These are phyloP conservation scores for Emmelina monodactyla DNA, from an alignment of 2,888 invertebrate species.

Conservation along the genomic window DNA sequence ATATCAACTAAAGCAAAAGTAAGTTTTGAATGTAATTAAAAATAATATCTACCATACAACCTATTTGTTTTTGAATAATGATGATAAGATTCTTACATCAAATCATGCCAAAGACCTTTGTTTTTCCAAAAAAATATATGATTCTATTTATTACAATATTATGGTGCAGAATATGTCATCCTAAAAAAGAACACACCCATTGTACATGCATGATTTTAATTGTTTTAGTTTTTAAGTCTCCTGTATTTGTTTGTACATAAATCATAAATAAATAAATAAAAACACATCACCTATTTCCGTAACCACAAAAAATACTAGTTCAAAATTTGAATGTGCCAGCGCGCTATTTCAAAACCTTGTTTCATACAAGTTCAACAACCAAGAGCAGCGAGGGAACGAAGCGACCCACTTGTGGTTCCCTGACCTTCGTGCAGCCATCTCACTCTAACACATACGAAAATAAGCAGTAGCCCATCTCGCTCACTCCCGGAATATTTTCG, in stretches of 20 bases:
- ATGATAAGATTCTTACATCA: no score
- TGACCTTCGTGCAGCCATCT: constrained; percentile 47
- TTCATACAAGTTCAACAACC: constrained; percentile 59
- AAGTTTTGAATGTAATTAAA: no score
- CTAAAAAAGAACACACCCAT: neutral
- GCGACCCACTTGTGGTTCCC: constrained; percentile 64
- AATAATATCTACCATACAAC: no score
- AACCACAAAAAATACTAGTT: neutral
- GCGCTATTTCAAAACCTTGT: constrained; percentile 53
- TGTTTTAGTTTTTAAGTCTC: neutral
- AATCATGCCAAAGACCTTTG: no score
- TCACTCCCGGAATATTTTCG: constrained; percentile 62
- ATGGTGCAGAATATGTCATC: no score
- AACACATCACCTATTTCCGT: neutral
- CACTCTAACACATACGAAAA: constrained; percentile 24
- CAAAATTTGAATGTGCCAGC: constrained; percentile 23
- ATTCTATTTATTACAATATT: no score
- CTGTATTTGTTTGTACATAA: constrained; percentile 12
- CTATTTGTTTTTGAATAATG: no score
- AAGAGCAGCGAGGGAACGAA: constrained; percentile 45
- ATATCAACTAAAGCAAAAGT: no score
- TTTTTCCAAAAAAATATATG: no score
- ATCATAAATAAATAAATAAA: neutral
- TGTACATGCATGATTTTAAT: neutral
- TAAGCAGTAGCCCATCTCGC: constrained; percentile 24